Base-by-base conservation (phyloP, 2,113 vertebrate species). In the Archocentrus centrarchus region DNA sequence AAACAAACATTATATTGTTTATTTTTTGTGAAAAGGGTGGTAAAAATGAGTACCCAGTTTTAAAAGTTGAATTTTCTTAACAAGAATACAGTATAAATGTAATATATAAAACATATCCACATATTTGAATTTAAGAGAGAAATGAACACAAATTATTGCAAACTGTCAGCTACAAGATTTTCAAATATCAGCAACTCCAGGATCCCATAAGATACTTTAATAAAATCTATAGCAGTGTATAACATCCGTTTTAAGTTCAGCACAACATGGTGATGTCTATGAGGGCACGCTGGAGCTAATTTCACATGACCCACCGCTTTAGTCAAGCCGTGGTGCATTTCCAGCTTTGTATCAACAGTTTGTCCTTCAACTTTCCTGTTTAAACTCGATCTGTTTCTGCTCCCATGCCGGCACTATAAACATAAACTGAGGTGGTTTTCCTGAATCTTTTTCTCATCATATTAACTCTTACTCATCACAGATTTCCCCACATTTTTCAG, bases 81-180 rank as follows among this genome's bases (percentile, higher is more conserved):
- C 20, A 1, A 10, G 32, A 6, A 32, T 10, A 57, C 18, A n/a
- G 3, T 2, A 17, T 4, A 10, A 0, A 63, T 0, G 0, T 7
- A n/a, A n/a, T 27, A 64, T 15, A 64, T 66, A 41, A 66, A 66
- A 27, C 39, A 44, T 39, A 44, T 44, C 63, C 64, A 47, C 22
- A 47, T 27, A 68, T 27, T 68, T 27, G 15, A 30, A 68, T 70
- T 50, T 50, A 70, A 18, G 47, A 68, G 22, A 18, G 15, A 70
- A 17, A 18, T 20, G 5, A 70, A 7, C 15, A 50, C 15, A 50
- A 70, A 5, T 24, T 18, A 24, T 41, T 70, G 22, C 24, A 70
- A 50, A 50, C 66, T 50, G 64, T 70, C 41, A 30, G 1, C 0
- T 70, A 20, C 22, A 50, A 70, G 27, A 70, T 20, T 1, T 73